Conservation (phyloP, 2,797 vertebrate genomes). For the Parauchenoglanis ngamensis region DNA sequence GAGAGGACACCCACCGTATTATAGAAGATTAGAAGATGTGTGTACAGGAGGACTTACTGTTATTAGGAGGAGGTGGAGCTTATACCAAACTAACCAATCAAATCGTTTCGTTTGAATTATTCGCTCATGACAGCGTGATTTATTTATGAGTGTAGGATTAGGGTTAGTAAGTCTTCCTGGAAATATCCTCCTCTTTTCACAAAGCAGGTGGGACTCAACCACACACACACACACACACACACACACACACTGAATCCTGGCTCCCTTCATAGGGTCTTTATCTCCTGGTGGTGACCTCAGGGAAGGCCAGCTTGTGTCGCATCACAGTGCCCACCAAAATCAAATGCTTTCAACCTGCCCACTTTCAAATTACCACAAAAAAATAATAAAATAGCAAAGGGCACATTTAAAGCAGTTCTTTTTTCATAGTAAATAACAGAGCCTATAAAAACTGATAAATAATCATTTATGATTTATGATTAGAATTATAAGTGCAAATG, state of each 20-base stretch:
- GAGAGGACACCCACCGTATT: not conserved
- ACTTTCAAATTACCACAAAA: not conserved
- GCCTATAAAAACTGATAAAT: slow-evolving; percentile 26
- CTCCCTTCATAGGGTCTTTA: slow-evolving; percentile 58
- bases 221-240: not conserved
- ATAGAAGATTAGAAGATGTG: not conserved
- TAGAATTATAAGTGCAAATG: slow-evolving; percentile 42
- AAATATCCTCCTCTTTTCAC: slow-evolving; percentile 23
- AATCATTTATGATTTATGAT: slow-evolving; percentile 25
- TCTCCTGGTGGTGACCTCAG: slow-evolving; percentile 49
- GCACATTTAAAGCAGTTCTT: slow-evolving; percentile 40
- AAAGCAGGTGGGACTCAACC: slow-evolving; percentile 31
- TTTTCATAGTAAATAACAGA: slow-evolving; percentile 30
- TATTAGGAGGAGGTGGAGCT: slow-evolving; percentile 6
- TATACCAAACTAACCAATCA: not conserved
- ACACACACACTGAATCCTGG: slow-evolving; percentile 38
- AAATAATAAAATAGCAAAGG: not conserved
- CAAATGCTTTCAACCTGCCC: slow-evolving; percentile 50
- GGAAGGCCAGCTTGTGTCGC: slow-evolving; percentile 42
- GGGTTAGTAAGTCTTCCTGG: slow-evolving; percentile 20
- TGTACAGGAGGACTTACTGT: slow-evolving; percentile 9
- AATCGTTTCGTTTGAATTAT: not conserved
- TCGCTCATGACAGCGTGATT: not conserved
- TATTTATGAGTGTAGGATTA: not conserved
- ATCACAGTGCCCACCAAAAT: slow-evolving; percentile 53